Evolutionary conservation across 2,113 vertebrate species (phyloP).

Genomic region (Paramormyrops kingsleyae): DNA sequence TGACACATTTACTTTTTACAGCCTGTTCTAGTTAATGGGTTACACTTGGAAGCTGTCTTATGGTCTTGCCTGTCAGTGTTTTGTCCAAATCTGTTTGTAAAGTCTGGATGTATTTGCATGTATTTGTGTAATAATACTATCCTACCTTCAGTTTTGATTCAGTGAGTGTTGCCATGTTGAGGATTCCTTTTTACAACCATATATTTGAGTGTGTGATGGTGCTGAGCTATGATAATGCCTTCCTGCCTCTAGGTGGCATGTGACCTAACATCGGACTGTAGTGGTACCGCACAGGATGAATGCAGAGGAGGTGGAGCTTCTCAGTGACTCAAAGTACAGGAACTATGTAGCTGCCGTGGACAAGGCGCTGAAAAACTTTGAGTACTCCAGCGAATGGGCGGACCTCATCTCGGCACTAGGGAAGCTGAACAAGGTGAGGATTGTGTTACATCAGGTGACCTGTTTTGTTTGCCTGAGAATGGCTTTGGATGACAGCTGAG

Average conservation of each 20-base stretch:
- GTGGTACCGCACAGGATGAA: slow-evolving; percentile 81
- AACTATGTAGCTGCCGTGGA: slow-evolving; percentile 97
- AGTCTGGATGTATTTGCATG: not conserved
- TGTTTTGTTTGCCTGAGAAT: not conserved
- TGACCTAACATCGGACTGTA: slow-evolving; percentile 66
- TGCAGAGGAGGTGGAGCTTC: slow-evolving; percentile 92
- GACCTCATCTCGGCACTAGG: slow-evolving; percentile 97
- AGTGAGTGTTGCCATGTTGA: not conserved
- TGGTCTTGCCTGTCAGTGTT: not conserved
- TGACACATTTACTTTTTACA: not conserved
- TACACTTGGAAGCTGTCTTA: not conserved
- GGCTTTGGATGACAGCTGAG: not conserved
- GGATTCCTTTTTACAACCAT: not conserved
- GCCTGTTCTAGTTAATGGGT: not conserved
- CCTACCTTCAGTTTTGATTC: not conserved
- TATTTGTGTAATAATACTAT: not conserved
- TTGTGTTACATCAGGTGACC: not conserved
- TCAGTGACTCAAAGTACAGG: slow-evolving; percentile 95
- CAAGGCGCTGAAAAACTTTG: slow-evolving; percentile 97
- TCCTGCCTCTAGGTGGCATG: slow-evolving; percentile 63
- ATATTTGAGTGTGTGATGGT: not conserved
- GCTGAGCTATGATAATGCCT: not conserved
- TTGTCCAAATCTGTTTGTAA: not conserved
- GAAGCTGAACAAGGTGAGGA: slow-evolving; percentile 91
- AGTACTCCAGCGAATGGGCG: slow-evolving; percentile 99